A percentile compares a stretch with the other conserved stretches of the same genome.
Evolutionary conservation across 2,888 invertebrate genomes (phyloP).

Genomic region (Cordilura impudica): DNA sequence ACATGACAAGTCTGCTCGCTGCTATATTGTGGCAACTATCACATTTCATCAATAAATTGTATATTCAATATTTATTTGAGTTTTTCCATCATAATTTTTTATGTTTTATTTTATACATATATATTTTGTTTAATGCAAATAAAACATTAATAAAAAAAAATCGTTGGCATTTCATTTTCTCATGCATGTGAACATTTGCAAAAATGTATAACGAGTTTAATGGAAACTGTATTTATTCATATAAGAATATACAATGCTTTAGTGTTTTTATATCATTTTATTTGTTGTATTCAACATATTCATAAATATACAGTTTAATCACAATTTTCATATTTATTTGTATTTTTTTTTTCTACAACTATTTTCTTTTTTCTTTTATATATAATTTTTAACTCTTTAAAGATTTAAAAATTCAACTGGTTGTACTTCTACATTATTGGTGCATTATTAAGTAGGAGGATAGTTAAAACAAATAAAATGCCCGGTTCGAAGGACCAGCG

Average conservation of each 20-base stretch:
- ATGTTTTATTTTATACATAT: neutral
- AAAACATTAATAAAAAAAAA: slow-evolving; percentile 55
- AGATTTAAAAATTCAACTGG: too few relatives aligned
- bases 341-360: neutral
- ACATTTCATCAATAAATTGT: slow-evolving; percentile 48
- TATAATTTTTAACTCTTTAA: neutral
- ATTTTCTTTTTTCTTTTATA: neutral
- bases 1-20: neutral
- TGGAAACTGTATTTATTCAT: neutral
- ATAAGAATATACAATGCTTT: neutral
- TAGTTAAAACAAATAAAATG: too few relatives aligned
- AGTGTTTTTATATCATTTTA: neutral
- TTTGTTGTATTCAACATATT: neutral
- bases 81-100: neutral
- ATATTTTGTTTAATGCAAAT: slow-evolving; percentile 23
- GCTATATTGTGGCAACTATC: slow-evolving; percentile 43
- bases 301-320: slow-evolving; percentile 45
- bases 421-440: too few relatives aligned
- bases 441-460: too few relatives aligned
- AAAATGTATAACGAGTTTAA: neutral
- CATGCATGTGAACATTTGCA: neutral
- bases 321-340: slow-evolving; percentile 20
- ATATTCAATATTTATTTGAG: slow-evolving; percentile 27
- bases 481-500: too few relatives aligned
- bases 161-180: slow-evolving; percentile 47